Base-by-base conservation (phyloP, 2,888 invertebrate genomes). In the Parasteatoda lunata region DNA sequence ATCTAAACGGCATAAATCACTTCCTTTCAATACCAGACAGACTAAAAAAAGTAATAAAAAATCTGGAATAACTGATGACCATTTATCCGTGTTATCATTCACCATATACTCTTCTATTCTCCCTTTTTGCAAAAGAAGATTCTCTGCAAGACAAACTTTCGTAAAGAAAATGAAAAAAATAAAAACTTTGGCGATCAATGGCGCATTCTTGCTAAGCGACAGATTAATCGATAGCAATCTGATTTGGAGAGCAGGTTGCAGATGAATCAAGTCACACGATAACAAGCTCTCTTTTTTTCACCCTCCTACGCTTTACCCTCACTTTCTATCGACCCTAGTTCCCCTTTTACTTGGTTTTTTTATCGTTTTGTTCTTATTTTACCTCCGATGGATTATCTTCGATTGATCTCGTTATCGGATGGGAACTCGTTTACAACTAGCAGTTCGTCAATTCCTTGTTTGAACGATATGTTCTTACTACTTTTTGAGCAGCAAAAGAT, bases 261-360 rank as follows among this genome's bases (percentile, higher is more conserved):
- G 81, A 81, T 81, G 81, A 81, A 81, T 81, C 81, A 81, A 81
- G 81, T 81, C 81, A 75, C 75, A 81, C 68, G 81, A 81, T 81
- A 81, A 81, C 75, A 75, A 75, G 81, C 73, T 75, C 75, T 68
- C 75, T 69, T 59, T 54, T 79, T 80, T 73, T 52, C 48, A 47
- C 71, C 45, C 15, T 15, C 59, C 72, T 72, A 51, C 65, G 8
- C 52, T 54, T 15, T 66, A 80, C 64, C 80, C 71, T 71, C 51
- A 47, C 66, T n/a, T 13, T 68, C 52, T 30, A 49, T 51, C 30
- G 52, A 52, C 77, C 49, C 51, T 54, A 59, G 54, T 45, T 64
- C 47, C 47, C 47, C 15, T 66, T 80, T 65, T 13, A 30, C 13
- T 13, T 54, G 13, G 54, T 54, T 59, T 59, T 45, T 66, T 9